These are phyloP conservation scores for Oxystoma pomonae DNA, from an alignment of 2,888 invertebrate species.

Conservation along the genomic window DNA sequence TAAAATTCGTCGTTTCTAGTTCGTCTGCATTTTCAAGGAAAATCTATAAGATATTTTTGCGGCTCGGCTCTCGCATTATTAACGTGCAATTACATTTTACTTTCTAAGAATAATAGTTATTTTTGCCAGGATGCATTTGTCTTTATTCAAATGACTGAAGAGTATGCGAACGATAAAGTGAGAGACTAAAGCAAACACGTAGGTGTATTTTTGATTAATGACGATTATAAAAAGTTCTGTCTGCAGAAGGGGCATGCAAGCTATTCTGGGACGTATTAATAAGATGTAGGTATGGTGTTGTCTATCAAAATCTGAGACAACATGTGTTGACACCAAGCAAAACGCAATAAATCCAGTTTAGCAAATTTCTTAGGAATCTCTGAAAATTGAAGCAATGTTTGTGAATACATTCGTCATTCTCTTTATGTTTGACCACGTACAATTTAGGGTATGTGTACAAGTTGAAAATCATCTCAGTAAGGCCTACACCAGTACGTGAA, in stretches of 20 bases:
- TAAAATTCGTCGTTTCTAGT: too few relatives aligned
- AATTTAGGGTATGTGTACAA: too few relatives aligned
- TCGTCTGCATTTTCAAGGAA: too few relatives aligned
- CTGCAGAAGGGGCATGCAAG: conserved; percentile 35
- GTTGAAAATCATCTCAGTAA: too few relatives aligned
- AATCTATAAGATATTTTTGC: background rate
- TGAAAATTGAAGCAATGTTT: too few relatives aligned
- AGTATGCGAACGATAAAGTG: background rate
- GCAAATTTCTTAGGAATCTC: too few relatives aligned
- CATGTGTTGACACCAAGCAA: too few relatives aligned
- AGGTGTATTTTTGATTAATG: conserved; percentile 41
- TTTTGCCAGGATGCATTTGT: conserved; percentile 24
- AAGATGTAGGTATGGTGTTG: conserved; percentile 45
- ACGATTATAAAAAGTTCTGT: conserved; percentile 42
- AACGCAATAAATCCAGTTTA: too few relatives aligned
- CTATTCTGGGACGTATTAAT: conserved; percentile 47
- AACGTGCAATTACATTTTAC: conserved; percentile 40
- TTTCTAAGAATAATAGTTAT: conserved; percentile 44
- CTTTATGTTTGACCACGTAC: too few relatives aligned
- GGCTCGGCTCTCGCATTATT: conserved; percentile 22
- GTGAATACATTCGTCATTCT: too few relatives aligned
- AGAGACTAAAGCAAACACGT: background rate
- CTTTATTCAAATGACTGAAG: background rate
- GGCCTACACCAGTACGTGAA: too few relatives aligned
- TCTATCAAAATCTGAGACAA: conserved; percentile 37